Percentiles rank a stretch among this genome's conserved stretches.
Evolutionary conservation across 1,140 invertebrate species (phyloP).

Genomic region (Ladona fulva): DNA sequence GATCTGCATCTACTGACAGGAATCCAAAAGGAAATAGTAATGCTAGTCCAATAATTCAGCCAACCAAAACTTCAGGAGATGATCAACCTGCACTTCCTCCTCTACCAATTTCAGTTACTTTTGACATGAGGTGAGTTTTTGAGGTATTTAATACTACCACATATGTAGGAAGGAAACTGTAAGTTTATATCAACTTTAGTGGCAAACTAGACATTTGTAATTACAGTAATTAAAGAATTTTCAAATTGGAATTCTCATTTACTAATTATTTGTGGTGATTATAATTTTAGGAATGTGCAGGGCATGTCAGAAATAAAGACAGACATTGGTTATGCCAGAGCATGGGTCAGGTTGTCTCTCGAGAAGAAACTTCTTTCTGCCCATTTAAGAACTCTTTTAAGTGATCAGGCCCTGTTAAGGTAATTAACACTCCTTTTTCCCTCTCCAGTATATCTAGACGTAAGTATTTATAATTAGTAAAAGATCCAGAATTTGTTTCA

Average conservation of each 20-base stretch:
- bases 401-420: slow-evolving; percentile 76
- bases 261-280: background rate
- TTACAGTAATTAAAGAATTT: too few relatives aligned
- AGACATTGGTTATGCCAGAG: slow-evolving; percentile 93
- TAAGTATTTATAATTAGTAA: too few relatives aligned
- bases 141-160: too few relatives aligned
- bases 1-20: background rate
- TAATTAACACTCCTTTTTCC: slow-evolving; percentile 28
- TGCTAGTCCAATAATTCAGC: background rate
- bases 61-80: slow-evolving; percentile 15
- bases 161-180: too few relatives aligned
- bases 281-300: slow-evolving; percentile 69
- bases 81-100: slow-evolving; percentile 46
- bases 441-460: too few relatives aligned
- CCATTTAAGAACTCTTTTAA: slow-evolving; percentile 81
- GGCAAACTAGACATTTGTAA: too few relatives aligned
- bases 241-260: background rate
- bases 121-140: slow-evolving; percentile 70
- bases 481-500: too few relatives aligned
- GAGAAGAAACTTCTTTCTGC: slow-evolving; percentile 95
- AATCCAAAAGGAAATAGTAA: background rate
- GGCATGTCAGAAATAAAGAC: slow-evolving; percentile 96
- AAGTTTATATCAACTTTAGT: too few relatives aligned
- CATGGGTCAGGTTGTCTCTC: slow-evolving; percentile 91
- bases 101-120: slow-evolving; percentile 73